Conservation (phyloP, 2,113 vertebrate species). For the Myrmophylax atrothorax region DNA sequence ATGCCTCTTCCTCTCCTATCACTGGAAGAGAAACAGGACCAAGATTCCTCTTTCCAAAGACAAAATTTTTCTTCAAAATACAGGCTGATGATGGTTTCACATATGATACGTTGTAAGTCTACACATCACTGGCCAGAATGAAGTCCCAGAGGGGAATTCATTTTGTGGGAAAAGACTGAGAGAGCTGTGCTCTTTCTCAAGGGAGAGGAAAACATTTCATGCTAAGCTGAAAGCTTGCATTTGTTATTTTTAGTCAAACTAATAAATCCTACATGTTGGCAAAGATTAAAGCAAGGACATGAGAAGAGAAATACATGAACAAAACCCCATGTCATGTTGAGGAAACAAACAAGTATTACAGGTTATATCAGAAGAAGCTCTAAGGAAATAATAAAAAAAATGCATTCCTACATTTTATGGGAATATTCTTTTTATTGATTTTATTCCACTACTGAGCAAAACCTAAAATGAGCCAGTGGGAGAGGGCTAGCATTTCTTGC, state of each 20-base stretch:
- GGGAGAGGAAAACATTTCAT: conserved; percentile 18
- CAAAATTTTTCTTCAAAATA: neutral
- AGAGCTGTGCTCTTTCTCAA: neutral
- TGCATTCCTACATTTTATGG: neutral
- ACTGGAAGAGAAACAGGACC: neutral
- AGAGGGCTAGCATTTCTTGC: neutral
- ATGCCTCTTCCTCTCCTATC: neutral
- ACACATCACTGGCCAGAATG: neutral
- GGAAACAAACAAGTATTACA: neutral
- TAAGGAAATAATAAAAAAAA: neutral
- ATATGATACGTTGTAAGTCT: neutral
- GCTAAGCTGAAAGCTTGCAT: neutral
- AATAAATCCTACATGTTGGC: conserved; percentile 9
- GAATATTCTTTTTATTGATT: neutral
- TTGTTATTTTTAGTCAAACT: conserved; percentile 47
- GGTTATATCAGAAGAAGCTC: neutral
- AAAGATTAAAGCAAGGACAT: conserved; percentile 29
- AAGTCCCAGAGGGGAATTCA: neutral
- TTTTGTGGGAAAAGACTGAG: conserved; percentile 50
- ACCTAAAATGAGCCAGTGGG: neutral
- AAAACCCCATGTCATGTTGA: neutral
- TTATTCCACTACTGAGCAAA: neutral
- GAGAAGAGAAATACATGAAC: neutral
- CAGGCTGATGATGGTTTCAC: neutral
- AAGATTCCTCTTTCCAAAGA: neutral